These are phyloP conservation scores for Recurvirostra avosetta DNA, from an alignment of 2,113 vertebrate genomes.

Conservation along the genomic window DNA sequence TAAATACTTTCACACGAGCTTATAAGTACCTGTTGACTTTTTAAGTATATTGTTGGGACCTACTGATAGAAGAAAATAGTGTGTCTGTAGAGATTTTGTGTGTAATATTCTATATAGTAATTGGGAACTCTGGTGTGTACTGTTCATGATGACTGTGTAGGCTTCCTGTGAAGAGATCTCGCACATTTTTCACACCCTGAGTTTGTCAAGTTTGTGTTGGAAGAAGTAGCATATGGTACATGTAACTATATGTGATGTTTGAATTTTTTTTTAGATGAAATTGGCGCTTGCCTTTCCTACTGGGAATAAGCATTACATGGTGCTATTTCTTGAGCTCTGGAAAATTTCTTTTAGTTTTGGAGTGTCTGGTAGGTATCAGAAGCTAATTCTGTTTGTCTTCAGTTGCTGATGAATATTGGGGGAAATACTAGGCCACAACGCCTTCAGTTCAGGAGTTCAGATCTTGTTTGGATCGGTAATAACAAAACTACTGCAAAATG, in stretches of 20 bases:
- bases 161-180: neutral
- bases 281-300: neutral
- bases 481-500: neutral
- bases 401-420: neutral
- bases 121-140: neutral
- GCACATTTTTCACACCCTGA: slow-evolving; percentile 40
- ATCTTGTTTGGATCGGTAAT: neutral
- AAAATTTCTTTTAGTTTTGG: neutral
- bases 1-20: neutral
- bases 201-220: slow-evolving; percentile 52
- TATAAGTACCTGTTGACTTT: neutral
- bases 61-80: neutral
- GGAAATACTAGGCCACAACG: neutral
- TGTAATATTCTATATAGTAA: neutral
- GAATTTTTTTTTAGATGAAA: neutral
- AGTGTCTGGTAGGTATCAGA: neutral
- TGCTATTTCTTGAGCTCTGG: neutral
- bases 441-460: neutral
- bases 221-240: slow-evolving; percentile 54
- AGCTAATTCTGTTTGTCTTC: neutral
- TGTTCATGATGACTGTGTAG: neutral
- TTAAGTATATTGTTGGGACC: neutral
- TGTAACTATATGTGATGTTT: slow-evolving; percentile 7
- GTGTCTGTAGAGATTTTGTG: neutral
- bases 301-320: neutral